Evolutionary conservation across 1,140 invertebrate species (phyloP).

Genomic region (Caenorhabditis remanei): DNA sequence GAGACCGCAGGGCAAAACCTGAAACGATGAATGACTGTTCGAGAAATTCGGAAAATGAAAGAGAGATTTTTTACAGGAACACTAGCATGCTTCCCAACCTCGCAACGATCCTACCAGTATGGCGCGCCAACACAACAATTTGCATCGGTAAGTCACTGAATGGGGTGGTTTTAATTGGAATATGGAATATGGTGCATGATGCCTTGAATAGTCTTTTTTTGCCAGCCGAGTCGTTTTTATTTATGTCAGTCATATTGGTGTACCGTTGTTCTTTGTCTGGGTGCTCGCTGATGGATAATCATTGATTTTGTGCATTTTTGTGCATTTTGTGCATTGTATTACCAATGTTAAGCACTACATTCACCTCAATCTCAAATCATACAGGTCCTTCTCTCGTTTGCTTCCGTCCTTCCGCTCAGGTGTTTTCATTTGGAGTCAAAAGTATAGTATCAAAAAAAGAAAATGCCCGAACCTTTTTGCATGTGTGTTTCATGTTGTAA

Average conservation of each 20-base stretch:
- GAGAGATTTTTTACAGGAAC: constrained; percentile 47
- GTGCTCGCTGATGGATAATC: constrained; percentile 16
- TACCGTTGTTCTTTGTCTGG: constrained; percentile 19
- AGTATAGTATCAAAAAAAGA: not conserved
- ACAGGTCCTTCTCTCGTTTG: constrained; percentile 25
- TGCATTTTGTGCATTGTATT: not conserved
- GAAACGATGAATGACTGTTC: constrained; percentile 40
- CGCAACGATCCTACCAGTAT: constrained; percentile 58
- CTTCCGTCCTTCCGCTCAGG: not conserved
- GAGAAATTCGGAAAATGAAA: constrained; percentile 14
- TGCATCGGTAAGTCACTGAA: constrained; percentile 47
- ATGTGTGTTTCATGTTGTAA: constrained; percentile 48
- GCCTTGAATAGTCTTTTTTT: constrained; percentile 16
- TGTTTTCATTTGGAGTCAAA: constrained; percentile 4
- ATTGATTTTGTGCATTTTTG: not conserved
- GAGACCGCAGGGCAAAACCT: constrained; percentile 7
- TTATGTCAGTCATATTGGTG: constrained; percentile 8
- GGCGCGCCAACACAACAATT: constrained; percentile 60
- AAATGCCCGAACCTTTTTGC: not conserved
- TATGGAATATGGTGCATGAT: constrained; percentile 26
- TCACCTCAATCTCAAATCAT: not conserved
- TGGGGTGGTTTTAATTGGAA: not conserved
- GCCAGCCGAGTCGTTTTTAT: not conserved
- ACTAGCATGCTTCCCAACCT: constrained; percentile 54
- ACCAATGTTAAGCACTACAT: not conserved